Evolutionary conservation across 2,888 invertebrate genomes (phyloP), one percentile per base, ranked within the genome.

Genomic region (Mantis religiosa): DNA sequence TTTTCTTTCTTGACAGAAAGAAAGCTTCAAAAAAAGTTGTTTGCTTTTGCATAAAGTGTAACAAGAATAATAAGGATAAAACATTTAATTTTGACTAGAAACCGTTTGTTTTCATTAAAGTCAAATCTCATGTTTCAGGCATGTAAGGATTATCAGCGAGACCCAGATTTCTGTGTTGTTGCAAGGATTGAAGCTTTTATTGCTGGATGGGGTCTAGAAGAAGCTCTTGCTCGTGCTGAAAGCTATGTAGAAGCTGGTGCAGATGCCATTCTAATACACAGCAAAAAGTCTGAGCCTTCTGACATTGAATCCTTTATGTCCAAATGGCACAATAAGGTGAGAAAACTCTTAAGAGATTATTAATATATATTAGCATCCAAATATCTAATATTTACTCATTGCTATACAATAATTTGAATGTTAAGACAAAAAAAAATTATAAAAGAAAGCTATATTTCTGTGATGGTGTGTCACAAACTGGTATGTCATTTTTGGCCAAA

Each of bases 241-340:
- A 91, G 92, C 3, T 92, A 92, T 88, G 88, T 90, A n/a, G 91
- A 91, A 82, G 92, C 92, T 28, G 92, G 93, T 81, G 93, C 93
- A 82, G 93, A 93, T 91, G 93, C 93, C 30, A 92, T 93, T 89
- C 91, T 93, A 28, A 93, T 93, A 92, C 93, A 93, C 91, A 93
- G 93, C 90, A 93, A 93, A 90, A 92, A 92, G 90, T 91, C 92
- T 86, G 93, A 93, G 90, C 92, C 93, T 0, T 92, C 92, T 4
- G 93, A 93, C 85, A 93, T 93, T 90, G 93, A 93, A 90, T 92
- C 92, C 3, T 93, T 93, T 90, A 93, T 93, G 93, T 92, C 92
- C 90, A 92, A 91, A n/a, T 93, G 93, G 93, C 92, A 93, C 27
- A 93, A 93, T 91, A 92, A 93, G 92, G 93, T 93, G 54, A 71